Base-by-base conservation (phyloP, 2,888 invertebrate genomes). In the Seira musarum region DNA sequence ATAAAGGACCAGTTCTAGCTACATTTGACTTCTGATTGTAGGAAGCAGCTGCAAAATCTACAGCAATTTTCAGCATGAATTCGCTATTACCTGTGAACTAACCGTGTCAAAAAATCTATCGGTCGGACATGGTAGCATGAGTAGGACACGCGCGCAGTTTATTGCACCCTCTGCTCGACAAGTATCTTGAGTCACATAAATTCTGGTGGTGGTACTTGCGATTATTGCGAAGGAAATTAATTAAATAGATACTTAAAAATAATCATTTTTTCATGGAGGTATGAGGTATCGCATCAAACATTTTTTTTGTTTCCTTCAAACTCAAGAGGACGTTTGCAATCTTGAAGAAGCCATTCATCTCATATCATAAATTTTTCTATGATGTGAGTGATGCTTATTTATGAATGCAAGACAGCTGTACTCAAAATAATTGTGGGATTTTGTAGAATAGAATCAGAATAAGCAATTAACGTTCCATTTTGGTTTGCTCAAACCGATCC, bases 391-490 rank as follows among this genome's bases (percentile, higher is more conserved):
- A 57, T n/a, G 57, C 57, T 57, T 57, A 8, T 40, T n/a, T n/a
- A n/a, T 57, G 17, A 57, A 57, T 13, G 17, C 8, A 57, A 57
- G 57, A 57, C 57, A 57, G 57, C 57, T 57, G 57, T 57, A 57
- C 57, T 15, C 57, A 57, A 57, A 10, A 57, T 57, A 57, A 57
- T 57, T 57, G 57, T 57, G 57, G 17, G 10, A n/a, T n/a, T 57
- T 17, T 57, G 57, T n/a, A 15, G 40, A 40, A n/a, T n/a, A 40
- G 57, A 57, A 57, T 57, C 57, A 57, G 57, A 57, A 57, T 57
- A 57, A 40, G 49, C 19, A 53, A 53, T 68, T 49, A 66, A 40
- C 66, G 66, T 40, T 68, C 19, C 53, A 68, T 22, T 68, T 68
- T 6, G 24, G 66, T 66, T 19, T 10, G n/a, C n/a, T 57, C 17